These are phyloP conservation scores for Sinhomidia bicolor DNA, from an alignment of 2,888 invertebrate genomes.

Conservation along the genomic window DNA sequence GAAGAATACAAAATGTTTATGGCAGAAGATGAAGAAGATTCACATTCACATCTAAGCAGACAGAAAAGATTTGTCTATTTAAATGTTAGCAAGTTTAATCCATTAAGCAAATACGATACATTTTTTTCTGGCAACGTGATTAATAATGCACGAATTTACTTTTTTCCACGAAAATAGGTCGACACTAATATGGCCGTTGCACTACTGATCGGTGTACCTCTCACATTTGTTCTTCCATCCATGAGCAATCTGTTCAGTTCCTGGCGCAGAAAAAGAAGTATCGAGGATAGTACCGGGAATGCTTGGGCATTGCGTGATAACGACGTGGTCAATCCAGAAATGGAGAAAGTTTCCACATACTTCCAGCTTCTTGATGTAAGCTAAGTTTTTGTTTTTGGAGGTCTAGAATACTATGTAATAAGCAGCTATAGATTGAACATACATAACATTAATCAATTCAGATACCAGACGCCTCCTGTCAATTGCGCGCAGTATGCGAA, in stretches of 20 bases:
- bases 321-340: conserved; percentile 70
- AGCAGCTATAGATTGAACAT: no score
- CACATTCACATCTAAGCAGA: conserved; percentile 52
- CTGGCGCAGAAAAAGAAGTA: conserved; percentile 72
- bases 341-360: conserved; percentile 77
- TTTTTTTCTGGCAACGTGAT: no score
- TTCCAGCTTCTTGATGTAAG: conserved; percentile 78
- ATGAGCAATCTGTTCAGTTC: conserved; percentile 78
- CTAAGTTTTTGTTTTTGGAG: no score
- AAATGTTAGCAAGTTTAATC: conserved; percentile 43
- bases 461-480: conserved; percentile 80
- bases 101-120: not conserved
- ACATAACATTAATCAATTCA: conserved; percentile 62
- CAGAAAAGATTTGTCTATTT: conserved; percentile 66
- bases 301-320: conserved; percentile 55
- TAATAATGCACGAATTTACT: no score
- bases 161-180: no score
- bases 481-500: conserved; percentile 80
- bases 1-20: conserved; percentile 60
- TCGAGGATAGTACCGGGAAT: conserved; percentile 25
- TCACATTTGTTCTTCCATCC: conserved; percentile 77
- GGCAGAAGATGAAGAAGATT: conserved; percentile 28
- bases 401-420: no score
- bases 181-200: conserved; percentile 76
- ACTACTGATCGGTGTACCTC: conserved; percentile 76